These are phyloP conservation scores for Hafferia zeledoni DNA, from an alignment of 2,797 vertebrate species.

Conservation along the genomic window DNA sequence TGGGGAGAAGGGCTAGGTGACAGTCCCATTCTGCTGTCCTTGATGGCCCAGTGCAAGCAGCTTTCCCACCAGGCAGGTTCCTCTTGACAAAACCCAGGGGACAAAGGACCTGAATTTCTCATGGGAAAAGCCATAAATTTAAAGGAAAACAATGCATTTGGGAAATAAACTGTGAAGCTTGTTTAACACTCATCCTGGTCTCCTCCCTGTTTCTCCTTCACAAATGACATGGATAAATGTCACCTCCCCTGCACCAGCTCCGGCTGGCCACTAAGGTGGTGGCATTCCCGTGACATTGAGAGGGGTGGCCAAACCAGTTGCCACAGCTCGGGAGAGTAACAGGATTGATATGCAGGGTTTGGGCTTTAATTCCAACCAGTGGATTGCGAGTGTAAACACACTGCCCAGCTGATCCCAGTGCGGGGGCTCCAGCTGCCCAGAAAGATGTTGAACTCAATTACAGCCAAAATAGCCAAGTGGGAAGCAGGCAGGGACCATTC, in stretches of 20 bases:
- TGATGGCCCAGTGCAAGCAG: fast-evolving
- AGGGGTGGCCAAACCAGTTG: constrained; percentile 36
- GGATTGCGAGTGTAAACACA: neutral
- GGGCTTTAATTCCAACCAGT: constrained; percentile 40
- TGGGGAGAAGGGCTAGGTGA: fast-evolving
- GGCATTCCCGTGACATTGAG: constrained; percentile 49
- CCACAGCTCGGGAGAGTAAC: constrained; percentile 30
- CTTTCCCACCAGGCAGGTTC: neutral
- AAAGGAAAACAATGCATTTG: neutral
- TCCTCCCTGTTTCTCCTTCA: neutral
- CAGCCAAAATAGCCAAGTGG: neutral
- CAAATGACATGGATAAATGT: neutral
- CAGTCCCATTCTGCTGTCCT: neutral
- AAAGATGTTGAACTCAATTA: constrained; percentile 43
- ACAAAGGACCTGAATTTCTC: neutral
- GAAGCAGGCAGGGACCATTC: neutral
- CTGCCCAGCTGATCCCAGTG: fast-evolving
- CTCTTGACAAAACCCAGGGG: neutral
- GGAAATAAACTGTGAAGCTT: neutral
- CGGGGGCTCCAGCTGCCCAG: neutral
- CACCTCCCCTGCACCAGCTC: neutral
- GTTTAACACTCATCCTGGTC: neutral
- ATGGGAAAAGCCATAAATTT: neutral
- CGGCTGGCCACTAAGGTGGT: neutral
- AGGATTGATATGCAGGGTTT: constrained; percentile 44